Conservation (phyloP, 2,888 invertebrate genomes). For the Drosophila setosimentum region DNA sequence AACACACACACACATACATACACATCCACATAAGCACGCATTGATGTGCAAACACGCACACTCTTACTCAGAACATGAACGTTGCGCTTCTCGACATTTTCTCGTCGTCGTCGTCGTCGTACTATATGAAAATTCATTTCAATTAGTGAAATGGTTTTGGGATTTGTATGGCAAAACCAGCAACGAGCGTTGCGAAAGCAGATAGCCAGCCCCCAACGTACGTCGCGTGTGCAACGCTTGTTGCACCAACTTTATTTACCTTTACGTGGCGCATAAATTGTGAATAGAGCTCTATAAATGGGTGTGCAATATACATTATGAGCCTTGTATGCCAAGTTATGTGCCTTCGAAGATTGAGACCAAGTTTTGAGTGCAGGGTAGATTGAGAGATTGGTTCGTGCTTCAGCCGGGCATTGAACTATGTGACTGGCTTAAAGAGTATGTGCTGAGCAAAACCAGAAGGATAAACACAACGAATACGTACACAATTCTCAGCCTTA, state of each 20-base stretch:
- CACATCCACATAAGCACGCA: conserved; percentile 5
- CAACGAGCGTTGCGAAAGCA: conserved; percentile 35
- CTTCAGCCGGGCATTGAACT: conserved; percentile 49
- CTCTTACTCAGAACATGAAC: conserved; percentile 29
- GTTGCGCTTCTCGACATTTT: conserved; percentile 40
- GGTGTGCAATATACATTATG: conserved; percentile 39
- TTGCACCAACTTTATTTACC: conserved; percentile 73
- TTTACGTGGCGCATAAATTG: conserved; percentile 69
- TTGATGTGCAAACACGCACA: conserved; percentile 12
- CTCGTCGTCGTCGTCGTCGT: conserved; percentile 30
- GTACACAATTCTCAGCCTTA: not conserved
- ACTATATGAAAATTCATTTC: conserved; percentile 81
- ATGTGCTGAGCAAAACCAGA: not conserved
- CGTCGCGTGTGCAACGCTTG: conserved; percentile 53
- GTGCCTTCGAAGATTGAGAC: conserved; percentile 37
- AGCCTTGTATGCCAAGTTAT: conserved; percentile 18
- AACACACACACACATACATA: conserved; percentile 25
- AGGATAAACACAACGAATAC: not conserved
- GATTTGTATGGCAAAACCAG: conserved; percentile 72
- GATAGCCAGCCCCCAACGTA: conserved; percentile 9
- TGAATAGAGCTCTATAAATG: conserved; percentile 65
- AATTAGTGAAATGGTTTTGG: conserved; percentile 82
- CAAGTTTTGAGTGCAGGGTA: conserved; percentile 26
- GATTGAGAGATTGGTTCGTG: conserved; percentile 30
- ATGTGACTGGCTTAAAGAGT: conserved; percentile 14